These are phyloP conservation scores for Volucella zonaria DNA, from an alignment of 2,888 invertebrate species.

Conservation along the genomic window DNA sequence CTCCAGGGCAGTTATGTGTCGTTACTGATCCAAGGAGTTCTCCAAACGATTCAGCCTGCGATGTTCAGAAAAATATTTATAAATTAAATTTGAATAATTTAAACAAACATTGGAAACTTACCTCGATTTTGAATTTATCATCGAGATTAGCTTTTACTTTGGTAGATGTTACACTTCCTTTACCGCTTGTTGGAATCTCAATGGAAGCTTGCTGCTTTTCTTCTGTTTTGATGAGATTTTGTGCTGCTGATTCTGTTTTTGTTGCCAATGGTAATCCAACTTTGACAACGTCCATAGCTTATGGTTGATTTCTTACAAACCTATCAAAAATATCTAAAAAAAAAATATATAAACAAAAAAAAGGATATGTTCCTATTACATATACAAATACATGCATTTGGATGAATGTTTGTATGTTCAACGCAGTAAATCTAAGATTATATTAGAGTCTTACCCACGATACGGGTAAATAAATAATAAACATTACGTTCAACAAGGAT, in stretches of 20 bases:
- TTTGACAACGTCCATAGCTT: slow-evolving; percentile 56
- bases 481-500: no score
- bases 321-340: slow-evolving; percentile 50
- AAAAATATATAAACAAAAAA: neutral
- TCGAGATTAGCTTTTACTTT: slow-evolving; percentile 67
- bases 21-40: slow-evolving; percentile 88
- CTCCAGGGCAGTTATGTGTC: slow-evolving; percentile 83
- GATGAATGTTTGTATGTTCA: no score
- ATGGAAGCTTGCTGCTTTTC: slow-evolving; percentile 9
- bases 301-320: slow-evolving; percentile 23
- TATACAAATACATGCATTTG: no score
- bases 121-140: slow-evolving; percentile 75
- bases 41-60: slow-evolving; percentile 55
- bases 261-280: slow-evolving; percentile 11
- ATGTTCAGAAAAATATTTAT: neutral
- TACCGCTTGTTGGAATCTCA: slow-evolving; percentile 26
- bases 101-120: slow-evolving; percentile 21
- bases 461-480: no score
- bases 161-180: slow-evolving; percentile 13
- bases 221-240: slow-evolving; percentile 38
- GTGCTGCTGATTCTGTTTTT: slow-evolving; percentile 34
- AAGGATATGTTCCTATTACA: no score
- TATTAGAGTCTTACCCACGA: no score
- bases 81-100: neutral
- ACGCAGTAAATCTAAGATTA: no score